These are phyloP conservation scores for Embiotoca jacksoni DNA, from an alignment of 2,113 vertebrate genomes.

Conservation along the genomic window DNA sequence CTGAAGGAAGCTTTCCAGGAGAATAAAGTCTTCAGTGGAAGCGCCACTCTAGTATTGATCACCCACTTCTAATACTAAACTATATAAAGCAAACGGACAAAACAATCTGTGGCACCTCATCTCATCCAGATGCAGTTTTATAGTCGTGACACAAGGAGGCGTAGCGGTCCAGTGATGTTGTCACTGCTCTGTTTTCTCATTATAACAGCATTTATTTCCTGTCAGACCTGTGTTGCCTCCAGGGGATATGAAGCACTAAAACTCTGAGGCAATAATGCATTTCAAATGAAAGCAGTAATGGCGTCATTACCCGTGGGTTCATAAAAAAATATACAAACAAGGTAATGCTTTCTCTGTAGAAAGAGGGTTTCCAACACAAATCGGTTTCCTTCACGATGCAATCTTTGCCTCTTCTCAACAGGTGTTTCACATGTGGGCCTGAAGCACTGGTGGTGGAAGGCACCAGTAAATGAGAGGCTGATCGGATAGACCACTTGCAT, in stretches of 20 bases:
- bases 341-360: not conserved
- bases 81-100: not conserved
- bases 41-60: constrained; percentile 16
- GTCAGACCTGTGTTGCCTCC: not conserved
- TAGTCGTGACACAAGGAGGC: constrained; percentile 44
- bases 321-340: not conserved
- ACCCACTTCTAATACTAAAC: not conserved
- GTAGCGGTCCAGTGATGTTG: constrained; percentile 19
- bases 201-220: constrained; percentile 18
- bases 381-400: not conserved
- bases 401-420: not conserved
- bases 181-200: constrained; percentile 15
- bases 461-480: not conserved
- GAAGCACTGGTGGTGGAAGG: constrained; percentile 1
- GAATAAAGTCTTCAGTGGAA: constrained; percentile 5
- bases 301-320: not conserved
- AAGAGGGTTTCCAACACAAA: not conserved
- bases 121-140: constrained; percentile 55
- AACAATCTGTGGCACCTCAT: constrained; percentile 11
- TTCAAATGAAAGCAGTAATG: constrained; percentile 3
- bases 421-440: not conserved
- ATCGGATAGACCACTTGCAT: not conserved
- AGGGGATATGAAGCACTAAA: constrained; percentile 1
- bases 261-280: constrained; percentile 8
- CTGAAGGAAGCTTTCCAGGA: not conserved